Base-by-base conservation (phyloP, 1,140 invertebrate species). In the Drosophila gunungcola region DNA sequence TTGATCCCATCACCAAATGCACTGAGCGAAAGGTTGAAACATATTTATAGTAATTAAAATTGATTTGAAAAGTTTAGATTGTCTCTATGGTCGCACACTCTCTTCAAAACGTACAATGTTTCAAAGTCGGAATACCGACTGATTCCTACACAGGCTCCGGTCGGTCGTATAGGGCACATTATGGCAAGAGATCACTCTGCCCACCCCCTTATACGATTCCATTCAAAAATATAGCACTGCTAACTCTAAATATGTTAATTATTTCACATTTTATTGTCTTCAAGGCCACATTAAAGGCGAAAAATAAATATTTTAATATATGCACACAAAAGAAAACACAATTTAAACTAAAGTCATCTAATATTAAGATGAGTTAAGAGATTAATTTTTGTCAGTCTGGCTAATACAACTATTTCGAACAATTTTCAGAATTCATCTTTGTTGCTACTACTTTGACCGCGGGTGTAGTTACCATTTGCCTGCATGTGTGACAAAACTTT, bases 41-140 rank as follows among this genome's bases (percentile, higher is more conserved):
- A 88, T 86, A 90, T 90, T 86, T 86, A 83, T 90, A 86, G 82
- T 90, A 90, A 90, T 90, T 90, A 90, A 90, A 90, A 90, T 90
- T 90, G 86, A 90, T 90, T 90, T 73, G 88, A 90, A 90, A 90
- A 90, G 86, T 90, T 90, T 90, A 83, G 88, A 83, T 83, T 84
- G 84, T 89, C 85, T 89, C 57, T 89, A 68, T 58, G 84, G 69
- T 58, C 67, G 63, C 80, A 70, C 63, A 70, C 48, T 62, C 53
- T 63, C 58, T 41, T 46, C 67, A 25, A 57, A 70, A 70, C 52
- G 38, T 73, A 85, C 78, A 86, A 76, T 86, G 78, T 81, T 78
- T 65, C 82, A 61, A 45, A 73, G 65, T 69, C 49, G 43, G 38
- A 42, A 43, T 52, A 52, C 48, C 29, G 29, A 27, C 64, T 62